Base-by-base conservation (phyloP, 2,113 vertebrate species). In the Sapayoa aenigma region DNA sequence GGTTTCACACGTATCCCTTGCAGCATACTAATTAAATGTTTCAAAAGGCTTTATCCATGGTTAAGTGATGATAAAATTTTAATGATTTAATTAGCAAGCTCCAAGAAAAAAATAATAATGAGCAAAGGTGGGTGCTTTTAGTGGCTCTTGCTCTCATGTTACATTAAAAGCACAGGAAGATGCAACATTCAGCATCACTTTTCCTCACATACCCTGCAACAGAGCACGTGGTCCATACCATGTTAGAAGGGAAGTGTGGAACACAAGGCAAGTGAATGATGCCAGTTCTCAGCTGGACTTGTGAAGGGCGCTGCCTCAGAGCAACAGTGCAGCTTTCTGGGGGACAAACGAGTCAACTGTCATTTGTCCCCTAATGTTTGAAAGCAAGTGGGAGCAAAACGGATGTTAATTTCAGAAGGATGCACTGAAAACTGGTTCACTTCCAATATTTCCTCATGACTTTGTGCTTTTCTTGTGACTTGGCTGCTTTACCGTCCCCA, bases 11-110 rank as follows among this genome's bases (percentile, higher is more conserved):
- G 3, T 56, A 77, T 90, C 94, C 95, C 96, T 83, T 82, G 85
- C 84, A 95, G 97, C 96, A 97, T 96, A 93, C 93, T 98, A 97
- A 97, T 98, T 96, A 98, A 97, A 97, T 94, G 91, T 97, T 98
- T 96, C 96, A 93, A 97, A 98, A 91, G 94, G 93, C 95, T 97
- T 98, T 97, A 98, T 97, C 97, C 96, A 84, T 89, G 95, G 96
- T 94, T 98, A 98, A 98, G 96, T 67, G 95, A 97, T 96, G 98
- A 98, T 98, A 98, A 98, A 98, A 98, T 95, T 98, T 98, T 98
- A 98, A 98, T 98, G 98, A 98, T 98, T 98, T 98, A 98, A 98
- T 98, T 98, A 98, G 97, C 94, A 90, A 96, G 96, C 96, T 89
- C 90, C 68, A 78, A 78, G 89, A 88, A 95, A 96, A 98, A 97